These are phyloP conservation scores for Drosophila bifasciata DNA, from an alignment of 1,140 invertebrate species.

Conservation along the genomic window DNA sequence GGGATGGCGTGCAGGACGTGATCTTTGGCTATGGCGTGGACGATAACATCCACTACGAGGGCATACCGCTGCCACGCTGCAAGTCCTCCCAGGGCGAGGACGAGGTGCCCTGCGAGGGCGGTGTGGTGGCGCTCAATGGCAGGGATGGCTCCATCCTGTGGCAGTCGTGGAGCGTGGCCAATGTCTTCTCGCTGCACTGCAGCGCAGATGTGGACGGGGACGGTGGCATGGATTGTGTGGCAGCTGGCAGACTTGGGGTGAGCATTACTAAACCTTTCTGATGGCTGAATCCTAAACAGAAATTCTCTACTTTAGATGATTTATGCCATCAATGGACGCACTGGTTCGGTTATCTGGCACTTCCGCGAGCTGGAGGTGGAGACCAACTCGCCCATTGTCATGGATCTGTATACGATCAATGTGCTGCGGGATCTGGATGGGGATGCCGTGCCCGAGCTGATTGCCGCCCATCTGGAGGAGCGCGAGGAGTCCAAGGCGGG, in stretches of 20 bases:
- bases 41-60: slow-evolving; percentile 81
- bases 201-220: slow-evolving; percentile 90
- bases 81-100: slow-evolving; percentile 70
- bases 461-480: slow-evolving; percentile 88
- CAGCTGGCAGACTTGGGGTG: slow-evolving; percentile 90
- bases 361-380: slow-evolving; percentile 84
- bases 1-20: slow-evolving; percentile 90
- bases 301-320: slow-evolving; percentile 85
- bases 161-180: slow-evolving; percentile 90
- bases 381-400: slow-evolving; percentile 79
- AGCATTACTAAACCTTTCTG: slow-evolving; percentile 39
- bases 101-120: slow-evolving; percentile 89
- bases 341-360: slow-evolving; percentile 89
- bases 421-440: slow-evolving; percentile 89
- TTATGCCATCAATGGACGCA: slow-evolving; percentile 88
- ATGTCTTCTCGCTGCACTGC: slow-evolving; percentile 91
- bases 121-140: slow-evolving; percentile 91
- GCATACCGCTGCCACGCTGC: slow-evolving; percentile 75
- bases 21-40: slow-evolving; percentile 91
- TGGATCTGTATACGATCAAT: slow-evolving; percentile 89
- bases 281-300: not conserved
- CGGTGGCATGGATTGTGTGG: slow-evolving; percentile 89
- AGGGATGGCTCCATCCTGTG: slow-evolving; percentile 89
- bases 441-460: slow-evolving; percentile 89
- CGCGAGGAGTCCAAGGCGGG: slow-evolving; percentile 85